Evolutionary conservation across 1,140 invertebrate genomes (phyloP).

Genomic region (Drosophila insularis): DNA sequence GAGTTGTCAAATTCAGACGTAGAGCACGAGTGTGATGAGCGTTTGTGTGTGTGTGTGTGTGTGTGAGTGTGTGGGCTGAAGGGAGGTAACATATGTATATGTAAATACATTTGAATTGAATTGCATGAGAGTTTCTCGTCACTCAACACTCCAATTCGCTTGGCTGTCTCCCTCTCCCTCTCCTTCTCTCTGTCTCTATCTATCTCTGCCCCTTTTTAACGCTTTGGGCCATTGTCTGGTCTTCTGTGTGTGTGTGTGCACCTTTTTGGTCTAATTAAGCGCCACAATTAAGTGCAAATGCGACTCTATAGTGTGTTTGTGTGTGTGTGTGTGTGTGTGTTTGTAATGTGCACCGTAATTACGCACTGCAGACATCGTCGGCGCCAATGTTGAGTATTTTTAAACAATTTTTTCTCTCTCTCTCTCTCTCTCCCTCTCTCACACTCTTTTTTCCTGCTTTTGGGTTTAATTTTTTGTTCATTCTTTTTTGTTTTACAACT

Average conservation of each 20-base stretch:
- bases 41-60: not conserved
- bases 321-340: conserved; percentile 36
- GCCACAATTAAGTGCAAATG: conserved; percentile 80
- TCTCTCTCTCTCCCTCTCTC: conserved; percentile 38
- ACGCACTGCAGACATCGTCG: conserved; percentile 62
- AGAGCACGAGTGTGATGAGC: too few relatives aligned
- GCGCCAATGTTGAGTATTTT: conserved; percentile 16
- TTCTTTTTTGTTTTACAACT: conserved; percentile 62
- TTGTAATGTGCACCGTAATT: conserved; percentile 75
- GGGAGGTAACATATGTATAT: conserved; percentile 11
- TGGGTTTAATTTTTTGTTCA: conserved; percentile 21
- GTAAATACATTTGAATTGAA: conserved; percentile 71
- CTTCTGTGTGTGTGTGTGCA: conserved; percentile 46
- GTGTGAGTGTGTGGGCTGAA: not conserved
- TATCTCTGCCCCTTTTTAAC: conserved; percentile 5
- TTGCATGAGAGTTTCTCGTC: conserved; percentile 30
- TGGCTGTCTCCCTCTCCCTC: conserved; percentile 5
- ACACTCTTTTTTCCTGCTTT: too few relatives aligned
- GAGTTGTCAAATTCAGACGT: conserved; percentile 58
- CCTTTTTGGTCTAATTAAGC: conserved; percentile 80
- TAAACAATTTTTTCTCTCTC: conserved; percentile 43
- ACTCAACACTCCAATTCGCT: conserved; percentile 31
- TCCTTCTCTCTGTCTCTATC: conserved; percentile 12
- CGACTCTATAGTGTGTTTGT: conserved; percentile 36
- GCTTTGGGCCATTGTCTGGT: conserved; percentile 62